These are phyloP conservation scores for Hoplostethus atlanticus DNA, from an alignment of 2,797 vertebrate species.

Conservation along the genomic window DNA sequence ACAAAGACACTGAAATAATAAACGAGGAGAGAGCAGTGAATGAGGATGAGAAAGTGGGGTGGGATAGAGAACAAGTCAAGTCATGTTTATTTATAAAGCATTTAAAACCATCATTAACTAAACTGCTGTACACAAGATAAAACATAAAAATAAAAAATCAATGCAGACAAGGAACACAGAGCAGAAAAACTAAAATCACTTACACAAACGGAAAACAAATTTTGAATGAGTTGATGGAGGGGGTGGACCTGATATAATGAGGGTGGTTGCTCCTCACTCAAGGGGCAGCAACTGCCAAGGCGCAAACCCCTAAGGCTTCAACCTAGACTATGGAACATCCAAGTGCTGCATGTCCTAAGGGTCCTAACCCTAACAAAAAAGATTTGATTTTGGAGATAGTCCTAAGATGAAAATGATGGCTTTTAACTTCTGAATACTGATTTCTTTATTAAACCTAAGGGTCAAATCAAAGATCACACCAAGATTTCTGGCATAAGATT, in stretches of 20 bases:
- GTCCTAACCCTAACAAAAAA: neutral
- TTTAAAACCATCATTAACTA: conserved; percentile 59
- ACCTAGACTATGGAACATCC: conserved; percentile 4
- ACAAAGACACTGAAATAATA: conserved; percentile 53
- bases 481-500: no score
- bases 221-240: conserved; percentile 34
- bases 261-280: conserved; percentile 20
- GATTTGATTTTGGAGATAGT: no score
- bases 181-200: conserved; percentile 36
- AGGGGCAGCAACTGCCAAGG: neutral
- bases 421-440: no score
- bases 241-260: conserved; percentile 27
- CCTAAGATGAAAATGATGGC: no score
- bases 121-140: conserved; percentile 58
- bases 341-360: neutral
- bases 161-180: conserved; percentile 22
- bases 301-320: conserved; percentile 13
- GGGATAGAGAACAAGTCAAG: conserved; percentile 15
- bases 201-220: conserved; percentile 16
- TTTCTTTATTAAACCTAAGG: no score
- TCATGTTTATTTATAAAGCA: conserved; percentile 59
- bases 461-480: no score
- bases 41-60: conserved; percentile 11
- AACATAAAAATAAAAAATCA: conserved; percentile 31
- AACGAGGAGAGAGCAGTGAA: conserved; percentile 35